Base-by-base conservation (phyloP, 2,888 invertebrate species). In the Epirrhoe tristata region DNA sequence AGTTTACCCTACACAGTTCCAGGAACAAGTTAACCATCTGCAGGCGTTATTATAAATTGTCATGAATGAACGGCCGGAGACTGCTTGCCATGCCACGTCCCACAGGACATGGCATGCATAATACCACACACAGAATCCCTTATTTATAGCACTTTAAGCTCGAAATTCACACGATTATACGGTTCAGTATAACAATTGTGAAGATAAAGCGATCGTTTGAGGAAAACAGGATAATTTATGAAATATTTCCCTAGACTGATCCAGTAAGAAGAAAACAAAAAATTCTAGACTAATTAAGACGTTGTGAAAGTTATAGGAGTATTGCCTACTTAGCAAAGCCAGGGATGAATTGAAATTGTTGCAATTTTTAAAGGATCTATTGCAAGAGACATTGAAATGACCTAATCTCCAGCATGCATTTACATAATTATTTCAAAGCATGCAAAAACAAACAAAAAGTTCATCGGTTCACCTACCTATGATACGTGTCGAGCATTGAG, bases 41-140 rank as follows among this genome's bases (percentile, higher is more conserved):
- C 74, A 73, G 69, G 67, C 60, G 74, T 80, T 76, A 73, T 82
- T 85, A 87, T 86, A 90, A 89, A 90, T 90, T 76, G 83, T 71
- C 78, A 85, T 90, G 85, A 90, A 91, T 90, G 90, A 85, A 82
- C 74, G 79, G 74, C 75, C 85, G 86, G 77, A 77, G 79, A 85
- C 74, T 80, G 76, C 75, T 87, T 87, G 78, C 77, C 80, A 86
- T 88, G 83, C 86, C 81, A 82, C 81, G 86, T 77, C 67, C 68
- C 78, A 75, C 77, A 59, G 76, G 74, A 62, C 68, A 74, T 61
- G 74, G 76, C 74, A 77, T 75, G 77, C 76, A 77, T 81, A 81
- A 82, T 81, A 76, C 70, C 63, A 63, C 58, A 74, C 70, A 63
- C 76, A 70, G 60, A 77, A 74, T 75, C 71, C 73, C 75, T 81